These are phyloP conservation scores for Cardiocondyla obscurior DNA, from an alignment of 1,140 invertebrate species.

Conservation along the genomic window DNA sequence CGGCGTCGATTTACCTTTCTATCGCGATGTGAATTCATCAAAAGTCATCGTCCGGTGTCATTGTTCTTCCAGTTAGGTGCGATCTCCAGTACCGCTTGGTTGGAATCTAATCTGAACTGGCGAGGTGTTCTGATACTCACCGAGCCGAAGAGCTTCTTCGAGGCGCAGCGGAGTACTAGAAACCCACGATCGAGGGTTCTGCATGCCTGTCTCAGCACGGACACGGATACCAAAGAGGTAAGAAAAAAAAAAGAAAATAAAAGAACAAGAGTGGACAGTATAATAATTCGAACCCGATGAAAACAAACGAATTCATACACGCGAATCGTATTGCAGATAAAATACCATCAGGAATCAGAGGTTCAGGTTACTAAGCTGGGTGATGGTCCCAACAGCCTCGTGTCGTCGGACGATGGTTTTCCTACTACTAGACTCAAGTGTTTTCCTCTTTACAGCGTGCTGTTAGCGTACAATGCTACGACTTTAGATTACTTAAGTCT, in stretches of 20 bases:
- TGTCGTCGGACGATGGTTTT: slow-evolving; percentile 82
- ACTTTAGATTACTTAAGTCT: slow-evolving; percentile 89
- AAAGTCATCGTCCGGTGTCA: not conserved
- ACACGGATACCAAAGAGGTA: slow-evolving; percentile 90
- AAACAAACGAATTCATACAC: not conserved
- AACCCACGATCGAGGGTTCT: slow-evolving; percentile 86
- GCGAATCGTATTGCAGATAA: slow-evolving; percentile 81
- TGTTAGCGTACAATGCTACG: slow-evolving; percentile 90
- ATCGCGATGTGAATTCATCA: slow-evolving; percentile 9
- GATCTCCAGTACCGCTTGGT: slow-evolving; percentile 87
- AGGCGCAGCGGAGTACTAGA: slow-evolving; percentile 81
- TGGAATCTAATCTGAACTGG: slow-evolving; percentile 90
- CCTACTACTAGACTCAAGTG: slow-evolving; percentile 89
- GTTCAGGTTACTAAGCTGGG: slow-evolving; percentile 85
- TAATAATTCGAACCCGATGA: not conserved
- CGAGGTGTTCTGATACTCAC: slow-evolving; percentile 90
- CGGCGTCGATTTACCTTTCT: not conserved
- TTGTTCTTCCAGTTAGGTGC: slow-evolving; percentile 82
- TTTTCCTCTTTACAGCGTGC: slow-evolving; percentile 92
- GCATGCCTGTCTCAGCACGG: slow-evolving; percentile 90
- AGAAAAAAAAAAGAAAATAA: slow-evolving; percentile 43
- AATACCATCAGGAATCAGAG: slow-evolving; percentile 86
- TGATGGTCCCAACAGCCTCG: slow-evolving; percentile 84
- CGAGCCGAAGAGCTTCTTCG: slow-evolving; percentile 88
- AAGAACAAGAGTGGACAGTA: no score